phyloP scores from a whole-genome alignment of 2,797 vertebrate species.

The Diplodus sargus region DNA sequence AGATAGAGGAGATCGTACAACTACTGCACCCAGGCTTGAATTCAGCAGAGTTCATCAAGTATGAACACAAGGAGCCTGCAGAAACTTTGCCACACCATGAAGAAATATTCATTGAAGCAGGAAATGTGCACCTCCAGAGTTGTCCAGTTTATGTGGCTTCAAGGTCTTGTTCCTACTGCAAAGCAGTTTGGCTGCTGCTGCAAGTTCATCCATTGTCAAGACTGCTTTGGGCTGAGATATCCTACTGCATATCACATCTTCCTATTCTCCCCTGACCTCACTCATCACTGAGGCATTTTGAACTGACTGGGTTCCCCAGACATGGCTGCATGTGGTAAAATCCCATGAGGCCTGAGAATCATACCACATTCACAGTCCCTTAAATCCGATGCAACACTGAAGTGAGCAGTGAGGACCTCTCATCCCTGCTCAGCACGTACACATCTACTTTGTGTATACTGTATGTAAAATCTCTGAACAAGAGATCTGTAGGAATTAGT shows the following conservation, averaged over 20 bases:
- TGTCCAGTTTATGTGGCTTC: neutral
- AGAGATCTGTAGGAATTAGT: constrained; percentile 21
- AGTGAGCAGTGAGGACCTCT: constrained; percentile 13
- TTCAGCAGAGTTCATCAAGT: neutral
- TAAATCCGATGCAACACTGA: constrained; percentile 9
- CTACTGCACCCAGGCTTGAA: too few species aligned
- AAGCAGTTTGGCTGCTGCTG: neutral
- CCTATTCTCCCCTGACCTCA: constrained; percentile 9
- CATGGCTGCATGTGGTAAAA: constrained; percentile 2
- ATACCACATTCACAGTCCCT: constrained; percentile 6
- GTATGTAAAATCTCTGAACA: neutral
- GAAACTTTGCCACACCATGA: neutral
- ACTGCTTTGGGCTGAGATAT: neutral
- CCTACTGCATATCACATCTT: neutral
- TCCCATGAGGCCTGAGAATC: neutral
- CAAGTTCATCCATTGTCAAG: constrained; percentile 1
- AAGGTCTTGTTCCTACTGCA: neutral
- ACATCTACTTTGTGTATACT: neutral
- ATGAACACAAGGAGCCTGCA: neutral
- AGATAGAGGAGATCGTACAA: too few species aligned
- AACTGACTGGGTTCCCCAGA: constrained; percentile 16
- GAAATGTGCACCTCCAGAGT: neutral
- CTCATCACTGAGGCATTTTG: constrained; percentile 17
- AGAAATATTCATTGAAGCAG: neutral
- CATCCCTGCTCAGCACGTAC: neutral